phyloP scores from a whole-genome alignment of 2,113 vertebrate species.

The Forbesichthys agassizii region DNA sequence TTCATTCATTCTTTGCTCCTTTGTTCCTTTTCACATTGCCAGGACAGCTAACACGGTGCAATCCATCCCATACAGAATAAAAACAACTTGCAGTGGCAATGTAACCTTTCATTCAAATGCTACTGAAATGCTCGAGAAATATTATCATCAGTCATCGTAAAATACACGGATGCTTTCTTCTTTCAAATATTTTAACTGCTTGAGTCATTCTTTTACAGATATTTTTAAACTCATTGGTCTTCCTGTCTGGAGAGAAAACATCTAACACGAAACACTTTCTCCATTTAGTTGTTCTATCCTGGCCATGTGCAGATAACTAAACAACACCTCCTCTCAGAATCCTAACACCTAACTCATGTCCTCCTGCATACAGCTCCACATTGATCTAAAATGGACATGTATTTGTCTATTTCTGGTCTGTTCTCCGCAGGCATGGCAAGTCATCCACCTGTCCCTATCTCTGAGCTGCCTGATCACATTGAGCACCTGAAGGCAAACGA shows the following conservation, averaged over 20 bases:
- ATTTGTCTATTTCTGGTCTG: conserved; percentile 43
- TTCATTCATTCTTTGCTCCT: conserved; percentile 13
- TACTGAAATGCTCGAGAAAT: conserved; percentile 19
- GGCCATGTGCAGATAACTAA: conserved; percentile 54
- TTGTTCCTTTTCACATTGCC: conserved; percentile 1
- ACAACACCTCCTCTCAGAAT: conserved; percentile 56
- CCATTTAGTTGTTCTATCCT: conserved; percentile 57
- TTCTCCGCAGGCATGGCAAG: conserved; percentile 88
- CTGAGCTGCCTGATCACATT: conserved; percentile 93
- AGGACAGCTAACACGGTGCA: conserved; percentile 48
- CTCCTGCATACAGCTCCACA: conserved; percentile 14
- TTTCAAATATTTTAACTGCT: conserved; percentile 51
- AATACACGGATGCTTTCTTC: neutral
- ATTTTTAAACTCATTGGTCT: conserved; percentile 47
- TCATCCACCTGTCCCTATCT: conserved; percentile 92
- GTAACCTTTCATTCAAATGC: conserved; percentile 39
- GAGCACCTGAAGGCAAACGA: conserved; percentile 97
- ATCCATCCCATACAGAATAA: conserved; percentile 55
- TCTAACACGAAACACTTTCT: conserved; percentile 50
- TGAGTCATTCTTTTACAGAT: conserved; percentile 51
- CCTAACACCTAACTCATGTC: conserved; percentile 53
- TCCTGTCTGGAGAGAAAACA: conserved; percentile 52
- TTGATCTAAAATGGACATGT: conserved; percentile 40
- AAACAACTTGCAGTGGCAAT: conserved; percentile 57
- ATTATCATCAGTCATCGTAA: neutral